phyloP scores from a whole-genome alignment of 2,113 vertebrate species.

The Seriola rivoliana region DNA sequence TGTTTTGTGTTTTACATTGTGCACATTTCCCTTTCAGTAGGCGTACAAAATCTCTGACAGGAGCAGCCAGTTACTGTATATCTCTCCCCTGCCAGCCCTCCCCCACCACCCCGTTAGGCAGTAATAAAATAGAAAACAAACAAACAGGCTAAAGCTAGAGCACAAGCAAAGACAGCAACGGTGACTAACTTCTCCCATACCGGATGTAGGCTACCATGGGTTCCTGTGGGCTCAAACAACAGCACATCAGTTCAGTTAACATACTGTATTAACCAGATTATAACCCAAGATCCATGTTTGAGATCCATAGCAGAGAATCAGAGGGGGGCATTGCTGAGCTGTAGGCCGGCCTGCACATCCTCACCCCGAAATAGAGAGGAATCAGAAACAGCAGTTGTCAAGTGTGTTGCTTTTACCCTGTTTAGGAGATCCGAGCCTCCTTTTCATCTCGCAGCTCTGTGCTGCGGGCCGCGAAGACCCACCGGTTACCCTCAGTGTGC shows the following conservation, averaged over 20 bases:
- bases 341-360: slow-evolving; percentile 6
- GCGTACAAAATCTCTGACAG: slow-evolving; percentile 52
- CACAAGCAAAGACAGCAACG: slow-evolving; percentile 73
- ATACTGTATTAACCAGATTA: slow-evolving; percentile 8
- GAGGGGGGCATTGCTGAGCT: slow-evolving; percentile 32
- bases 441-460: slow-evolving; percentile 29
- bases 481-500: slow-evolving; percentile 66
- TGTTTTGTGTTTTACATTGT: slow-evolving; percentile 64
- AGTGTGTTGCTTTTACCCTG: slow-evolving; percentile 58
- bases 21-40: slow-evolving; percentile 63
- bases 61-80: slow-evolving; percentile 23
- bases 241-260: slow-evolving; percentile 34
- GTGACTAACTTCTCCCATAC: slow-evolving; percentile 57
- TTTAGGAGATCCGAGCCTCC: slow-evolving; percentile 38
- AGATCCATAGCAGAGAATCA: slow-evolving; percentile 37
- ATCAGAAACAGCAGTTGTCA: slow-evolving; percentile 34
- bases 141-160: slow-evolving; percentile 69
- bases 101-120: slow-evolving; percentile 47
- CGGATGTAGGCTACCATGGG: slow-evolving; percentile 42
- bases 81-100: slow-evolving; percentile 27
- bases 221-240: slow-evolving; percentile 50
- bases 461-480: slow-evolving; percentile 5
- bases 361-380: slow-evolving; percentile 20
- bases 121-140: slow-evolving; percentile 71
- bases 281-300: slow-evolving; percentile 30